A percentile compares a stretch with the other conserved stretches of the same genome.
Conservation (phyloP, 2,113 vertebrate species). For the Charadrius vociferus region DNA sequence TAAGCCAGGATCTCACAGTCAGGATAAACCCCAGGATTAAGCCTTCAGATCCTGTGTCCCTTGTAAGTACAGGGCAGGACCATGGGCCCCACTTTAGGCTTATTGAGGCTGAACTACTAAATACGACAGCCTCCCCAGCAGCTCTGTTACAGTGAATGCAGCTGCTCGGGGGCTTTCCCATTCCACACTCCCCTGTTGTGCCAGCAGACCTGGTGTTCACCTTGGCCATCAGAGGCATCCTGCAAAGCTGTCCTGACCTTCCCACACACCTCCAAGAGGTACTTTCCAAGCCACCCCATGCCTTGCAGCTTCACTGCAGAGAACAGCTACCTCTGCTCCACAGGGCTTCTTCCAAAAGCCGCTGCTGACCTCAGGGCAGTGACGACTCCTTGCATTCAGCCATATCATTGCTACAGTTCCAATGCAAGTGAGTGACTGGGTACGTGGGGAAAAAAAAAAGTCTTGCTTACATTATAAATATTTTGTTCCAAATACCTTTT, state of each 20-base stretch:
- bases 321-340: background rate
- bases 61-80: background rate
- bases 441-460: background rate
- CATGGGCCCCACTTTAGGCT: background rate
- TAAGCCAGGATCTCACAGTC: background rate
- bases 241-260: background rate
- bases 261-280: background rate
- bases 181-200: no score
- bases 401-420: no score
- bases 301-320: background rate
- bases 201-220: background rate
- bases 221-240: background rate
- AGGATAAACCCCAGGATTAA: background rate
- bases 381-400: background rate
- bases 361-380: background rate
- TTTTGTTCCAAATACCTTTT: background rate
- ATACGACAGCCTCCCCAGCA: background rate
- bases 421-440: background rate
- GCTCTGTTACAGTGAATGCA: background rate
- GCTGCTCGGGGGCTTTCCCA: no score
- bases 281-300: background rate
- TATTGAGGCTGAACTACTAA: background rate
- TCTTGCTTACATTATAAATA: background rate
- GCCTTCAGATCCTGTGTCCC: background rate
- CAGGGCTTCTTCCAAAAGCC: background rate